Evolutionary conservation across 2,888 invertebrate species (phyloP).

Genomic region (Rhagium mordax): DNA sequence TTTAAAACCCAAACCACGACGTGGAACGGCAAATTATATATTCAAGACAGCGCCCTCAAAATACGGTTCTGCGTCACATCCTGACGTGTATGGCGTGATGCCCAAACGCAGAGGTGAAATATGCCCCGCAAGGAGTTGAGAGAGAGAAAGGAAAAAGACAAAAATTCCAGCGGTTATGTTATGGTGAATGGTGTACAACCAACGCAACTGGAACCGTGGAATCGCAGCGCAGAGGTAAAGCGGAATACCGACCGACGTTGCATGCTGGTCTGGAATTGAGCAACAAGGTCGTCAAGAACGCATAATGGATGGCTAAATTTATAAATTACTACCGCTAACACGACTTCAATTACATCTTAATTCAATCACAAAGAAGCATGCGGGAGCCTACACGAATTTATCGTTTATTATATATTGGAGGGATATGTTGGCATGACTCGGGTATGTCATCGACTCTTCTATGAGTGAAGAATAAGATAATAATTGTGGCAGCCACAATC

Average conservation of each 20-base stretch:
- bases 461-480: not conserved
- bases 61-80: constrained; percentile 10
- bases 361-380: constrained; percentile 18
- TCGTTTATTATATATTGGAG: not conserved
- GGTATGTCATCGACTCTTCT: not conserved
- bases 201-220: not conserved
- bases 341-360: constrained; percentile 17
- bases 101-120: not conserved
- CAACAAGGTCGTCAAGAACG: constrained; percentile 1
- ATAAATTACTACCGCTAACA: constrained; percentile 8
- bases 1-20: no score
- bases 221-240: not conserved
- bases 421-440: not conserved
- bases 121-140: not conserved
- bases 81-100: constrained; percentile 19
- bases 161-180: not conserved
- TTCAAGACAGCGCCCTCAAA: not conserved
- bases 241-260: not conserved
- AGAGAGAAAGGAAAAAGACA: not conserved
- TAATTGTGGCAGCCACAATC: no score
- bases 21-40: no score
- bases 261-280: constrained; percentile 1
- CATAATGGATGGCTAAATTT: constrained; percentile 16
- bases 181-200: not conserved
- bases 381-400: not conserved